These are phyloP conservation scores for Pachymerium ferrugineum DNA, from an alignment of 2,888 invertebrate species.

Conservation along the genomic window DNA sequence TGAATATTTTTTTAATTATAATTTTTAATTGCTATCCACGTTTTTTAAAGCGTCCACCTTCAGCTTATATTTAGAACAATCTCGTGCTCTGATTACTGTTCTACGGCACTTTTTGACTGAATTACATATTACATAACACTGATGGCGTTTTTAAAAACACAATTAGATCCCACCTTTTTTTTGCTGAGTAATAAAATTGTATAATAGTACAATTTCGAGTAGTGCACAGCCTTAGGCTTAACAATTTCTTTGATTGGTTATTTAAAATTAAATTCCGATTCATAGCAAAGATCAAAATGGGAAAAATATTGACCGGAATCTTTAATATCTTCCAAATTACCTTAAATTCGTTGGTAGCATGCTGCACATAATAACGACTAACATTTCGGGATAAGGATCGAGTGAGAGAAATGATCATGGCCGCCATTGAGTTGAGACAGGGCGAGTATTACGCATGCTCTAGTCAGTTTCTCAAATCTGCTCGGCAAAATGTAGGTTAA, in stretches of 20 bases:
- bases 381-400: slow-evolving; percentile 19
- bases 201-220: not conserved
- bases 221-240: not conserved
- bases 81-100: not conserved
- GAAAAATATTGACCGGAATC: not conserved
- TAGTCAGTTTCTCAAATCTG: not conserved
- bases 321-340: slow-evolving; percentile 6
- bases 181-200: not conserved
- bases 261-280: too few species aligned
- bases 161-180: not conserved
- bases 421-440: slow-evolving; percentile 24
- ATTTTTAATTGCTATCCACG: too few species aligned
- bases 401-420: slow-evolving; percentile 15
- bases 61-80: not conserved
- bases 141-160: too few species aligned
- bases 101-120: not conserved
- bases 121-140: too few species aligned
- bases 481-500: not conserved
- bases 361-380: not conserved
- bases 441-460: not conserved
- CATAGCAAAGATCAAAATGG: too few species aligned
- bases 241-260: not conserved
- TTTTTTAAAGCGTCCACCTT: too few species aligned
- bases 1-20: too few species aligned
- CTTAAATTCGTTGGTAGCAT: not conserved